These are phyloP conservation scores for Phorcus lineatus DNA, from an alignment of 2,888 invertebrate species.

Conservation along the genomic window DNA sequence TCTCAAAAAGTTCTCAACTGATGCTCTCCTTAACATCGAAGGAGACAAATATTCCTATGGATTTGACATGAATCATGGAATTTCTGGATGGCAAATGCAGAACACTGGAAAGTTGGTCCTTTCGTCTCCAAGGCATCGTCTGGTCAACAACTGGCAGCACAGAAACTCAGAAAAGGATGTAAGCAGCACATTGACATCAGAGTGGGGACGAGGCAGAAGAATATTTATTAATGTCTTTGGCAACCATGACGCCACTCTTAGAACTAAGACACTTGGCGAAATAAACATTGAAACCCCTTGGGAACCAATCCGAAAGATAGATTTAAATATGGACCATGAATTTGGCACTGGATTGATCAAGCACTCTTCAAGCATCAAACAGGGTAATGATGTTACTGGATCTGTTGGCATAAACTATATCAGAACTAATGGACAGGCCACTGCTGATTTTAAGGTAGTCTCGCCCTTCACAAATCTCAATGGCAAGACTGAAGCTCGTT, in stretches of 20 bases:
- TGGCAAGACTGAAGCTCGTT: constrained; percentile 40
- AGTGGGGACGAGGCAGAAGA: constrained; percentile 42
- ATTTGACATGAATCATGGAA: constrained; percentile 46
- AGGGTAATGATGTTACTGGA: constrained; percentile 36
- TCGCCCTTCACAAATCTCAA: constrained; percentile 41
- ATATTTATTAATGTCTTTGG: constrained; percentile 42
- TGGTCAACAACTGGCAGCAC: constrained; percentile 55
- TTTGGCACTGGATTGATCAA: constrained; percentile 45
- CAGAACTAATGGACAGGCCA: constrained; percentile 31
- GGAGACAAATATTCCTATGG: constrained; percentile 41
- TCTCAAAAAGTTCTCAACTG: constrained; percentile 36
- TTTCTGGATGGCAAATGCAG: constrained; percentile 40
- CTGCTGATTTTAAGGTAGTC: constrained; percentile 38
- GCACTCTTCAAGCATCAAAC: constrained; percentile 33
- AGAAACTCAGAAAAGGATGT: constrained; percentile 42
- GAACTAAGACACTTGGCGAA: constrained; percentile 30
- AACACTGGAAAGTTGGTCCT: constrained; percentile 55
- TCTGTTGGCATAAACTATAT: constrained; percentile 43
- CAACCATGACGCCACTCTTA: constrained; percentile 35
- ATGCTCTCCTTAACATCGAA: constrained; percentile 34
- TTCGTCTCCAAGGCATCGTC: constrained; percentile 41
- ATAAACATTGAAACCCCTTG: constrained; percentile 50
- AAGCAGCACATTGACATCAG: constrained; percentile 38
- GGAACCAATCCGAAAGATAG: constrained; percentile 25
- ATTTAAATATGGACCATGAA: constrained; percentile 49